Evolutionary conservation across 2,888 invertebrate species (phyloP), one percentile per base, ranked within the genome.

Genomic region (Lacanobia wlatinum): DNA sequence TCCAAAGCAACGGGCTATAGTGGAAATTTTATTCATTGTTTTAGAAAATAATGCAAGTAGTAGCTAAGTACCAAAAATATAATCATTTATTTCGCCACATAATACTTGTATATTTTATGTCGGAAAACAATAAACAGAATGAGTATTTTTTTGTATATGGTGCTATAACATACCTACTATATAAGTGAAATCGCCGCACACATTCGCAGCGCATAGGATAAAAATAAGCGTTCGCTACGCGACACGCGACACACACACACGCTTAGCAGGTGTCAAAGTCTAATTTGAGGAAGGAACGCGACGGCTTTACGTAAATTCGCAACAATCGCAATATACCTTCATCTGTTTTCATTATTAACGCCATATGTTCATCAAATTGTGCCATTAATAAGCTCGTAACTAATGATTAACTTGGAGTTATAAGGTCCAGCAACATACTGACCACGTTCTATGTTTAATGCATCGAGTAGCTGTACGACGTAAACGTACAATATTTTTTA

Each of bases 241-340:
- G 85, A 85, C 91, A 93, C 93, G 28, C 28, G 34, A 84, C 91
- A 93, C 93, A 90, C 94, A 92, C 88, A 89, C 92, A 87, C 70
- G 83, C 84, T 78, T 75, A 85, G 87, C 88, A 89, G 91, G 95
- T 94, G 94, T 95, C 95, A 95, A 95, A 95, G 95, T 95, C 95
- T 94, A 95, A 94, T 90, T 91, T 80, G 85, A 87, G 87, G 88
- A 88, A 87, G 87, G 88, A 88, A 85, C 80, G 86, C 85, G 82
- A 75, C 76, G 76, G 81, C 85, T 90, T 89, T 87, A 90, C 87
- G 84, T 87, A 87, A 84, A 87, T 80, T 80, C 70, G 72, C 80
- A 69, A 75, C 63, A 87, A 76, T 79, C 70, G 70, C 80, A 70
- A 38, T 55, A 66, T 55, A 70, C 40, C 58, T 63, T 58, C 23